Conservation (phyloP, 92 coral and sea anemone species). For the Paramuricea clavata region DNA sequence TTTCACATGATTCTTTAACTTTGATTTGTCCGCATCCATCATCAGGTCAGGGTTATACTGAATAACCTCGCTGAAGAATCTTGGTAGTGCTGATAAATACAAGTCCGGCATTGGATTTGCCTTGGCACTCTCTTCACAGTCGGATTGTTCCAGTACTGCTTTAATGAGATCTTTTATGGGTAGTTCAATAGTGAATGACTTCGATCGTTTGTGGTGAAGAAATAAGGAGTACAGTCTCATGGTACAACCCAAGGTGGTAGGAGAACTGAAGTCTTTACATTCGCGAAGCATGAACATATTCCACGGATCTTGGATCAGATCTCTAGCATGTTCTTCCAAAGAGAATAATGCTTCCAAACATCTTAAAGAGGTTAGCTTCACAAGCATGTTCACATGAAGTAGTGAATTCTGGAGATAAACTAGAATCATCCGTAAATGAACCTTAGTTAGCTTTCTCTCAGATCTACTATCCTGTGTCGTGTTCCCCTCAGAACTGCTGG, state of each 20-base stretch:
- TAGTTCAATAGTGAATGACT: not conserved
- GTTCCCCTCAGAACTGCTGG: not conserved
- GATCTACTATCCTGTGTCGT: not conserved
- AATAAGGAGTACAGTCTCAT: slow-evolving; percentile 64
- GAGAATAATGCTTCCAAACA: slow-evolving; percentile 75
- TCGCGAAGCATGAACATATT: slow-evolving; percentile 68
- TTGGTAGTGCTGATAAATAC: slow-evolving; percentile 11
- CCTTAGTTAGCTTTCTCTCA: slow-evolving; percentile 10
- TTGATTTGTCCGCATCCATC: slow-evolving; percentile 29
- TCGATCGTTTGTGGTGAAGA: slow-evolving; percentile 45
- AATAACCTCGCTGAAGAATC: slow-evolving; percentile 33
- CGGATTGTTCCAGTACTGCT: slow-evolving; percentile 40
- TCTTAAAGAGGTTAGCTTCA: slow-evolving; percentile 75
- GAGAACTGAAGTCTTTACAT: slow-evolving; percentile 11
- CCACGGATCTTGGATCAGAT: slow-evolving; percentile 73
- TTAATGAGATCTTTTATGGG: slow-evolving; percentile 39
- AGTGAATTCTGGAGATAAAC: slow-evolving; percentile 85
- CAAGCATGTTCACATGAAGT: slow-evolving; percentile 74
- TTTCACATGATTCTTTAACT: slow-evolving; percentile 39
- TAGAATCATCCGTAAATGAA: slow-evolving; percentile 62
- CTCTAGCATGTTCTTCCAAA: slow-evolving; percentile 47
- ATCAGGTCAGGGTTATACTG: slow-evolving; percentile 15
- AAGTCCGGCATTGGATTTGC: not conserved
- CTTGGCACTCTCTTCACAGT: not conserved
- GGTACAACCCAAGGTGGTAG: slow-evolving; percentile 45